Percentiles rank a stretch among this genome's conserved stretches.
phyloP scores from a whole-genome alignment of 2,113 vertebrate species.

The Ptilonorhynchus violaceus region DNA sequence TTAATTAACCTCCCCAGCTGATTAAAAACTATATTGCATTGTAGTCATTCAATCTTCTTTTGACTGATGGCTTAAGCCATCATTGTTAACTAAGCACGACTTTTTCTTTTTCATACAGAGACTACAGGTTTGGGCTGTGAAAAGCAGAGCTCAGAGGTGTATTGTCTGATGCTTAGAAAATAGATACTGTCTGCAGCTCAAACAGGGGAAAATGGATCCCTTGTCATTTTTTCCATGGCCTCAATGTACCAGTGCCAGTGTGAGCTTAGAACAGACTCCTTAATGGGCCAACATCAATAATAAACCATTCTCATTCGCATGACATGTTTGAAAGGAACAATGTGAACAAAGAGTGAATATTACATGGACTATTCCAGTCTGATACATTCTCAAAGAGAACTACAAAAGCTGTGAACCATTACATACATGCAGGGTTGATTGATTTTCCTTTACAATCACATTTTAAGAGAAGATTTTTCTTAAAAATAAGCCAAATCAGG shows the following conservation, averaged over 20 bases:
- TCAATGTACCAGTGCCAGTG: not conserved
- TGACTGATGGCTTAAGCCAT: not conserved
- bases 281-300: slow-evolving; percentile 29
- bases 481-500: not conserved
- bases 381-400: not conserved
- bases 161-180: not conserved
- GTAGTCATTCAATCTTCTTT: not conserved
- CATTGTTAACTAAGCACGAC: not conserved
- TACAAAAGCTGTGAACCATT: not conserved
- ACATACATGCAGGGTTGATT: not conserved
- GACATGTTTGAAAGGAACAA: slow-evolving; percentile 2
- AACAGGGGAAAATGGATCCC: not conserved
- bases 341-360: not conserved
- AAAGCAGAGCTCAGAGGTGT: not conserved
- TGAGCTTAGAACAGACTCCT: not conserved
- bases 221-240: not conserved
- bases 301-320: not conserved
- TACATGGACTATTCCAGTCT: not conserved
- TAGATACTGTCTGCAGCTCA: not conserved
- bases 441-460: not conserved
- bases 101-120: not conserved
- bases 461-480: not conserved
- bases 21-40: not conserved
- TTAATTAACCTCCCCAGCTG: not conserved
- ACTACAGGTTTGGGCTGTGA: not conserved